Evolutionary conservation across 2,888 invertebrate genomes (phyloP), one percentile per base, ranked within the genome.

Genomic region (Hirtodrosophila confusa): DNA sequence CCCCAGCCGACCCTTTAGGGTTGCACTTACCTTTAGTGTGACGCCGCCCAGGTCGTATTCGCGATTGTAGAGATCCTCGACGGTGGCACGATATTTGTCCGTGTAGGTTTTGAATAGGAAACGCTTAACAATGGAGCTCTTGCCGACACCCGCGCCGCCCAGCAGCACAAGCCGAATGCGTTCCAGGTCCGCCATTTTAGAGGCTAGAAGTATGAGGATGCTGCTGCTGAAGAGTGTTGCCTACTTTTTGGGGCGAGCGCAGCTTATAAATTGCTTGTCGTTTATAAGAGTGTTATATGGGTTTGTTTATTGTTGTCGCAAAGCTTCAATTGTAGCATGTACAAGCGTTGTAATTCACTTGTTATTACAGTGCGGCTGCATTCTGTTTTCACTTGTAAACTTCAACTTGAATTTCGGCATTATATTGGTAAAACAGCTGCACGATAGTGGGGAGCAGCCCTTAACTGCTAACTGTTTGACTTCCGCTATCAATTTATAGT

Each of bases 41-140:
- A 95, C 93, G 40, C 96, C 95, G 35, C 96, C 95, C 61, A 96
- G 93, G 88, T 95, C 95, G 90, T 96, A 97, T 90, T 97, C 96
- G 61, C 96, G 93, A 88, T 95, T 96, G 92, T 96, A 97, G 27
- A 97, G 93, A 90, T 97, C 97, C 90, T 97, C 97, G 33, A 97
- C 96, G 10, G 97, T 97, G 82, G 96, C 95, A 78, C 95, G 94
- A 91, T 97, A 97, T 88, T 95, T 94, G 86, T 96, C 96, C 49
- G 94, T 93, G 92, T 95, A 97, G 4, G 95, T 95, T 89, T 96
- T 95, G 88, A 94, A 95, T 58, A 97, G 93, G 88, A 97, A 95
- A 50, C 96, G 93, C 80, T 95, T 95, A 51, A 97, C 93, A 78
- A 97, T 95, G 82, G 96, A 95, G 88, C 96, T 96, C 91, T 97